Evolutionary conservation across 2,797 vertebrate species (phyloP).

Genomic region (Hipposideros larvatus): DNA sequence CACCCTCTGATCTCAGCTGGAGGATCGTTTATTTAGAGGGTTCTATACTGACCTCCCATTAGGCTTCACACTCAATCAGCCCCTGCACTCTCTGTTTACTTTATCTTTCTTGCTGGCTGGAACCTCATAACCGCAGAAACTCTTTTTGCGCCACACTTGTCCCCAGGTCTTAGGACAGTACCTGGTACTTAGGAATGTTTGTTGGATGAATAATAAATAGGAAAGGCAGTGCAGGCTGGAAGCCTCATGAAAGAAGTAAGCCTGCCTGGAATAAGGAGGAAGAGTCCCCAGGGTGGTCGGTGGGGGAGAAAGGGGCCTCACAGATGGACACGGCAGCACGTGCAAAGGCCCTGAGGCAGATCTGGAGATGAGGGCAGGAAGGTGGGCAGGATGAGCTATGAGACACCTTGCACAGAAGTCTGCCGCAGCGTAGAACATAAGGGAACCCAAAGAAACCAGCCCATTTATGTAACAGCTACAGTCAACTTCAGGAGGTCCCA

Average conservation of each 20-base stretch:
- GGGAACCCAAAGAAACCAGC: neutral
- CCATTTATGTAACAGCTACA: rapidly evolving
- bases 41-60: neutral
- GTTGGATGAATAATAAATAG: neutral
- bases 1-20: neutral
- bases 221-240: neutral
- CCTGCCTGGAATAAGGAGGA: neutral
- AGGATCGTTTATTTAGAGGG: rapidly evolving
- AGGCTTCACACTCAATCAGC: too few species aligned
- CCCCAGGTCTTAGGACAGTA: neutral
- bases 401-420: neutral
- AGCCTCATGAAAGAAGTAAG: neutral
- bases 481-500: neutral
- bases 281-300: neutral
- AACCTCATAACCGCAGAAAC: neutral
- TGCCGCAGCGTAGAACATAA: too few species aligned
- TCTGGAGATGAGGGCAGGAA: neutral
- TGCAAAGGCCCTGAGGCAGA: neutral
- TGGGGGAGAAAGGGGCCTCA: too few species aligned
- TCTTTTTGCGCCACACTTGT: neutral
- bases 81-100: neutral
- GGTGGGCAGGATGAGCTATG: neutral
- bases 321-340: neutral
- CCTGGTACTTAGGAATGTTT: neutral
- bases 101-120: neutral